These are phyloP conservation scores for Eremophila alpestris DNA, from an alignment of 2,797 vertebrate genomes.

Conservation along the genomic window DNA sequence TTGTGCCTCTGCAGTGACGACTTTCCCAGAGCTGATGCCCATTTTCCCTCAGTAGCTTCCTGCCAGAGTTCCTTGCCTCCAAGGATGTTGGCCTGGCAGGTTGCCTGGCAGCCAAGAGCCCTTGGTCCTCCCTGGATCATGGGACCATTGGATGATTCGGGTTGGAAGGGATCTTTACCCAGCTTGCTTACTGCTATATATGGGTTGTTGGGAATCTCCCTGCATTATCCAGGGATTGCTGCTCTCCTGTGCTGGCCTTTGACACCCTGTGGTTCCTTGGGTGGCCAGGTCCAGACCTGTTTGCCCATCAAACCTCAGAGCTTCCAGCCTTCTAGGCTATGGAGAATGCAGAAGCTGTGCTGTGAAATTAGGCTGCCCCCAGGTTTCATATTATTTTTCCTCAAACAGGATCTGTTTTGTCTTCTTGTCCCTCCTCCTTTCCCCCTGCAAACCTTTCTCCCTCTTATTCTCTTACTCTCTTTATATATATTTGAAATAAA, in stretches of 20 bases:
- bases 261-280: neutral
- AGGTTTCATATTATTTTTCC: neutral
- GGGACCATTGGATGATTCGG: neutral
- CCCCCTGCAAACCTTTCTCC: neutral
- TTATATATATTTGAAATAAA: neutral
- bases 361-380: neutral
- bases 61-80: neutral
- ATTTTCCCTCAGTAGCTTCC: neutral
- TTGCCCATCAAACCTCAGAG: neutral
- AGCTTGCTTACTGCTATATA: neutral
- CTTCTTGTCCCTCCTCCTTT: neutral
- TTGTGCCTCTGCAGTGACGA: constrained; percentile 23
- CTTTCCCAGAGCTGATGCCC: constrained; percentile 11
- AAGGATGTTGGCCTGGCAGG: constrained; percentile 18
- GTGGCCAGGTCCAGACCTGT: neutral
- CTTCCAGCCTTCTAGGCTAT: neutral
- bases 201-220: neutral
- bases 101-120: neutral
- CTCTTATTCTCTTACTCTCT: neutral
- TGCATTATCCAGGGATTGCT: neutral
- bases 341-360: neutral
- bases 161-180: neutral
- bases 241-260: neutral
- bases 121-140: neutral
- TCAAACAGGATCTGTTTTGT: neutral